Conservation (phyloP, 2,888 invertebrate species). For the Palloptera scutellata region DNA sequence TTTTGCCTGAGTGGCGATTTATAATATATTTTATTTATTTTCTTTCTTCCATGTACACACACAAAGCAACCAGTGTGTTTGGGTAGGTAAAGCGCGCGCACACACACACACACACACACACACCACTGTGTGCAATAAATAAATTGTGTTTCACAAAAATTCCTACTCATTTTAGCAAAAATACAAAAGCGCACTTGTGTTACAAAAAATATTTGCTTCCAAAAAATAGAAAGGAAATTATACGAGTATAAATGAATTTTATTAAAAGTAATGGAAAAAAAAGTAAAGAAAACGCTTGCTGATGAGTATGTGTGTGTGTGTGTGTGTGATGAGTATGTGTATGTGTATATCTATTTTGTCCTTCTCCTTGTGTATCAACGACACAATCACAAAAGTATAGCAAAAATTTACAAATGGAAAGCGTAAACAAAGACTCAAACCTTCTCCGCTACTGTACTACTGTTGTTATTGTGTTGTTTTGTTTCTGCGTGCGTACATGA, state of each 20-base stretch:
- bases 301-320: background rate
- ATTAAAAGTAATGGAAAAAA: constrained; percentile 17
- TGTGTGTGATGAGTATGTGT: background rate
- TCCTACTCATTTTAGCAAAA: constrained; percentile 12
- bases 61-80: background rate
- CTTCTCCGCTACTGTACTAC: background rate
- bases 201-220: constrained; percentile 3
- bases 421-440: constrained; percentile 41
- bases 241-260: constrained; percentile 29
- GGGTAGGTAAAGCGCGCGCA: too few species aligned
- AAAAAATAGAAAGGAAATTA: background rate
- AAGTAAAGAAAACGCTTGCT: constrained; percentile 7
- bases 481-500: background rate
- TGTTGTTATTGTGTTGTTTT: background rate
- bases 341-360: background rate
- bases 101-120: background rate
- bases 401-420: constrained; percentile 31
- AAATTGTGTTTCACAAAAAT: background rate
- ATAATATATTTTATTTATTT: constrained; percentile 36
- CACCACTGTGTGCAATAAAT: background rate
- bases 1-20: constrained; percentile 6
- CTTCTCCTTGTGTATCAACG: background rate
- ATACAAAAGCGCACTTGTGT: background rate
- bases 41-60: background rate
- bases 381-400: constrained; percentile 4